Conservation (phyloP, 23 tunicate species). For the Trididemnum clinides region DNA sequence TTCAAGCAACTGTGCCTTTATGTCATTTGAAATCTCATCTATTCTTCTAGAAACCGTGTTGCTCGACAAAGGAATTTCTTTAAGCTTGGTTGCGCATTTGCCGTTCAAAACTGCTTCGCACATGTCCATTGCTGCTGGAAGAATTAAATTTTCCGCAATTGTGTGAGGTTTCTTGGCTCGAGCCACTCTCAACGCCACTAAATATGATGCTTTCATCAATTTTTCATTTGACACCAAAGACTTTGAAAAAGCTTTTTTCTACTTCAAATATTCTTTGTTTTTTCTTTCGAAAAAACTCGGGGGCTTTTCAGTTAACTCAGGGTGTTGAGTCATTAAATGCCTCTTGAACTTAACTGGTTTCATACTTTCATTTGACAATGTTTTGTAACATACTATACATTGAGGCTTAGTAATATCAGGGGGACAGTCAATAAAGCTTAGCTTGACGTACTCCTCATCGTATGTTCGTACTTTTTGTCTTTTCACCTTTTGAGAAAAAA, state of each 20-base stretch:
- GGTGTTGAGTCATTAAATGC: neutral
- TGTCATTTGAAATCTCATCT: neutral
- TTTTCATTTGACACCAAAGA: neutral
- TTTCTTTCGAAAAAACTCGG: neutral
- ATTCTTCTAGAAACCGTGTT: neutral
- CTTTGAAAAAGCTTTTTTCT: neutral
- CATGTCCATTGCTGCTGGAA: neutral
- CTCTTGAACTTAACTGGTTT: neutral
- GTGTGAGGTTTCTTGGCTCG: neutral
- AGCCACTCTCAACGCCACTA: neutral
- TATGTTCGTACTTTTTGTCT: neutral
- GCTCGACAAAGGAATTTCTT: neutral
- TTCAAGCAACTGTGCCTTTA: neutral
- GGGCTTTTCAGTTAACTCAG: neutral
- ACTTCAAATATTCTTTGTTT: neutral
- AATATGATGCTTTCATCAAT: no score
- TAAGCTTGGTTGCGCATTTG: neutral
- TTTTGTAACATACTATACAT: neutral
- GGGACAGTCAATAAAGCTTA: neutral
- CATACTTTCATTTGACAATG: neutral
- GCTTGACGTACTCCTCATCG: neutral
- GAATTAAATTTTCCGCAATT: neutral
- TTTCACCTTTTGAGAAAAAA: neutral
- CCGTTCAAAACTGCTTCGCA: neutral
- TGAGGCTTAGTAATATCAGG: neutral